These are phyloP conservation scores for Spheniscus mendiculus DNA, from an alignment of 2,113 vertebrate species.

Conservation along the genomic window DNA sequence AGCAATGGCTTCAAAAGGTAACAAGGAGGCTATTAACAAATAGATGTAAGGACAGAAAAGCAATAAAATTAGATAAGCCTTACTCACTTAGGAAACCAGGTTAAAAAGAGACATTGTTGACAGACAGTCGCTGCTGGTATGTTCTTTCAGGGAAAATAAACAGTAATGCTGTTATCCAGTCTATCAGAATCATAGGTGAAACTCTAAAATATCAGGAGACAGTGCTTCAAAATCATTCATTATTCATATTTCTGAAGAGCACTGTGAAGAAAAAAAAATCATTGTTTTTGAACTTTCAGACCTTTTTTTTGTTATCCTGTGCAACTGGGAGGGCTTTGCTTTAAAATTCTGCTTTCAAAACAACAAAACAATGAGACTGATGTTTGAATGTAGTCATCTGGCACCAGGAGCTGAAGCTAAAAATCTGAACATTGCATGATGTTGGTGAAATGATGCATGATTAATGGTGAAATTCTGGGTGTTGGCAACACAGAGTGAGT, in stretches of 20 bases:
- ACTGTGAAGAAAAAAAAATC: background rate
- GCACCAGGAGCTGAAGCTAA: background rate
- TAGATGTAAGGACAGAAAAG: background rate
- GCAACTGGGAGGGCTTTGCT: background rate
- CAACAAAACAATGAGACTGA: background rate
- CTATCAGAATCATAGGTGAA: background rate
- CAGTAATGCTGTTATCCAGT: background rate
- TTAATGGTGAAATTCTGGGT: background rate
- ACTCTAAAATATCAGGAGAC: background rate
- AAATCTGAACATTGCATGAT: background rate
- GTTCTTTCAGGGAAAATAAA: background rate
- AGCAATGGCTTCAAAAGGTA: background rate
- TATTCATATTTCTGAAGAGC: background rate
- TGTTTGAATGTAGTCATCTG: background rate
- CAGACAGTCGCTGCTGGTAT: background rate
- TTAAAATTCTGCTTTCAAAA: background rate
- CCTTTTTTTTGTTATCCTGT: fast-evolving
- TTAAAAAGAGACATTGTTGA: background rate
- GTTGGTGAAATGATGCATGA: no score
- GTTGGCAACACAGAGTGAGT: background rate
- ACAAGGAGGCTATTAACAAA: background rate
- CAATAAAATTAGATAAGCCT: no score
- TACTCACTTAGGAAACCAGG: fast-evolving
- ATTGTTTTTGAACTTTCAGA: background rate
- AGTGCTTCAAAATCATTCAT: background rate